Evolutionary conservation across 2,113 vertebrate genomes (phyloP).

Genomic region (Archocentrus centrarchus): DNA sequence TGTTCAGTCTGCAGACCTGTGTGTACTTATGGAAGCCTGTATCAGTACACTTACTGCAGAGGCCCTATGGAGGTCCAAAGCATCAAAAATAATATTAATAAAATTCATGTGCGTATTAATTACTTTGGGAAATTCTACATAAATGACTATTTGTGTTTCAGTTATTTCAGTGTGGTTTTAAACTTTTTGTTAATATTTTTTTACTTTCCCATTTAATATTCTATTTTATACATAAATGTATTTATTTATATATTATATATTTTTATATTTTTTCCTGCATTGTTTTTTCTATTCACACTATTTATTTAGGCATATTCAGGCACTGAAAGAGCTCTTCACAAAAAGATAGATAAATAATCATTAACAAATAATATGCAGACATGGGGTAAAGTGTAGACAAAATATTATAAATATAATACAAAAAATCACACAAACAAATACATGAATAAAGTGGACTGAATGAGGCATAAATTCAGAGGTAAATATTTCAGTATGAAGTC

Average conservation of each 20-base stretch:
- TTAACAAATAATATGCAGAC: not conserved
- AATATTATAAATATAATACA: not conserved
- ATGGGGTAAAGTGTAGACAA: no score
- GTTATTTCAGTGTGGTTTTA: accelerated
- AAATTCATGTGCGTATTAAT: not conserved
- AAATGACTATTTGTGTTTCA: not conserved
- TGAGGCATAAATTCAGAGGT: not conserved
- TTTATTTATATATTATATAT: accelerated
- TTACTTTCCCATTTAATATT: not conserved
- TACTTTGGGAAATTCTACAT: not conserved
- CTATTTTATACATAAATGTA: not conserved
- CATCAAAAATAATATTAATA: not conserved
- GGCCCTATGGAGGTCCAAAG: not conserved
- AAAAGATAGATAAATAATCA: accelerated
- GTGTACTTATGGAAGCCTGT: no score
- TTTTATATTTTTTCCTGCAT: not conserved
- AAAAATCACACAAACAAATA: not conserved
- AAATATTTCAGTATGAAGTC: not conserved
- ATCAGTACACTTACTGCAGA: no score
- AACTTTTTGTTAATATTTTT: not conserved
- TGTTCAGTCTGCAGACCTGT: no score
- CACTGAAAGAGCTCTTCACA: no score
- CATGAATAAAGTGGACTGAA: not conserved
- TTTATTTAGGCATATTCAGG: no score
- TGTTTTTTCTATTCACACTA: not conserved